These are phyloP conservation scores for Colinus virginianus DNA, from an alignment of 2,113 vertebrate species.

Conservation along the genomic window DNA sequence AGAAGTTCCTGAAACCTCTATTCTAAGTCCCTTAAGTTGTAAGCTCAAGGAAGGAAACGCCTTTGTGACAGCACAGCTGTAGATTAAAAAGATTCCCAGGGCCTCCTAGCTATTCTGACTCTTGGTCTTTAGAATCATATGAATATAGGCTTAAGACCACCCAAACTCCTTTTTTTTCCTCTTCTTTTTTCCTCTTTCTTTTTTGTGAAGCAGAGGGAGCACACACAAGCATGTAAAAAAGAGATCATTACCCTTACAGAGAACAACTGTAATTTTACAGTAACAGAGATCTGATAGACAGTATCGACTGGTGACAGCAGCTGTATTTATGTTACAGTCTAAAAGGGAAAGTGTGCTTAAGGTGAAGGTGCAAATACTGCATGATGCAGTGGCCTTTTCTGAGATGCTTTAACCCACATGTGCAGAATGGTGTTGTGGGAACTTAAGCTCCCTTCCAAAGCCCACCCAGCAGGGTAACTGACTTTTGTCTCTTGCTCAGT, in stretches of 20 bases:
- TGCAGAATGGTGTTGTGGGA: constrained; percentile 11
- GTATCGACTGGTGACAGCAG: constrained; percentile 25
- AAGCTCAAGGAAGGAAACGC: constrained; percentile 41
- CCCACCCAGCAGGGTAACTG: neutral
- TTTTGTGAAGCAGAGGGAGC: neutral
- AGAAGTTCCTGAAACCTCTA: constrained; percentile 42
- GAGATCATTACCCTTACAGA: neutral
- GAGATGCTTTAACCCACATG: neutral
- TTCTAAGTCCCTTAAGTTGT: constrained; percentile 40
- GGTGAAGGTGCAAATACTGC: neutral
- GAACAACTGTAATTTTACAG: constrained; percentile 55
- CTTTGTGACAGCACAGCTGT: constrained; percentile 48
- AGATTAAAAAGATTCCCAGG: constrained; percentile 54
- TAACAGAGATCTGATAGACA: constrained; percentile 24
- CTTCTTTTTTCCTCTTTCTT: neutral
- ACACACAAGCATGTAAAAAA: neutral
- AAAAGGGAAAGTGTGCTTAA: neutral
- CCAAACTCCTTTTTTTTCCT: neutral
- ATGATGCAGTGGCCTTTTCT: neutral
- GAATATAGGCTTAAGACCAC: constrained; percentile 64
- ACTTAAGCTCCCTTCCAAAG: constrained; percentile 37
- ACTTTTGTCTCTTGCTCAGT: constrained; percentile 18
- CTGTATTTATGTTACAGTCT: constrained; percentile 59
- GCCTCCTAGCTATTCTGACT: constrained; percentile 32
- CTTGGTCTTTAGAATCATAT: constrained; percentile 47